Conservation (phyloP, 1,140 invertebrate genomes). For the Aphelinus atriplicis region DNA sequence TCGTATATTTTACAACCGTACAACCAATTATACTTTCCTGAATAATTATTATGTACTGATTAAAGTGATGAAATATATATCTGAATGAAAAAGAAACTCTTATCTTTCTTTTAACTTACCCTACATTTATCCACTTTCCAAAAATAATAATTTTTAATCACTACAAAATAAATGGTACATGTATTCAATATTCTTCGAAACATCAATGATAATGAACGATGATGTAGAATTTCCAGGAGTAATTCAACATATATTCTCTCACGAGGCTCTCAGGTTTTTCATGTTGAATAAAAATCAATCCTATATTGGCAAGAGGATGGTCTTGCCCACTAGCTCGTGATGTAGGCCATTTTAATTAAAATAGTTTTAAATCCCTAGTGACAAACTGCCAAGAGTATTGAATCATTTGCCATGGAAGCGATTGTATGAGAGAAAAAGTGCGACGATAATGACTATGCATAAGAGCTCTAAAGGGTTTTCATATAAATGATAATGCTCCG, state of each 20-base stretch:
- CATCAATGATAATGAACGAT: no score
- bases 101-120: no score
- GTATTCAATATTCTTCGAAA: no score
- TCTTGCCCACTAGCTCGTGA: constrained; percentile 3
- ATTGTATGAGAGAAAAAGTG: constrained; percentile 42
- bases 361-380: constrained; percentile 2
- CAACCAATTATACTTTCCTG: constrained; percentile 1
- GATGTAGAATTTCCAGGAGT: no score
- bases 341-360: constrained; percentile 34
- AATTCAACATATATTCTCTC: no score
- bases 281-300: constrained; percentile 16
- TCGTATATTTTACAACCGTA: constrained; percentile 22
- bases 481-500: constrained; percentile 63
- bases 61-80: constrained; percentile 22
- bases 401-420: constrained; percentile 36
- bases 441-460: constrained; percentile 59
- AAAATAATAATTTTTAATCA: no score
- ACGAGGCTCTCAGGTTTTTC: neutral
- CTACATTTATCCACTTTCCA: no score
- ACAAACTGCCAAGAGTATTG: constrained; percentile 41
- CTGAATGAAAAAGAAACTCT: neutral
- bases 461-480: constrained; percentile 53
- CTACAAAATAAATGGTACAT: no score
- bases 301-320: neutral
- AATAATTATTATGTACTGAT: constrained; percentile 25